Evolutionary conservation across 2,113 vertebrate species (phyloP).

Genomic region (Osmerus eperlanus): DNA sequence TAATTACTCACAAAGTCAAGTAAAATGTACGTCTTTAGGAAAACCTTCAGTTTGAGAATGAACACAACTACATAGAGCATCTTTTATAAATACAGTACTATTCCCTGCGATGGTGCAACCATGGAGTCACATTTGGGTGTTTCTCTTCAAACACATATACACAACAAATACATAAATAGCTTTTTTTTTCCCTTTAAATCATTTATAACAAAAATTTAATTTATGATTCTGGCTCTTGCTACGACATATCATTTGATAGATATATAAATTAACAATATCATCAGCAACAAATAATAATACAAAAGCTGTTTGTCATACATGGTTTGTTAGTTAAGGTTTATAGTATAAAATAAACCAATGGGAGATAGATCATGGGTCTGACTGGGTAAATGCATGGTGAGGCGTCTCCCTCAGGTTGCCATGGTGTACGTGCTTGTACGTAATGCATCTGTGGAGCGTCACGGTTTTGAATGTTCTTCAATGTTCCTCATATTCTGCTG

Average conservation of each 20-base stretch:
- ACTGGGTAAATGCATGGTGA: slow-evolving; percentile 30
- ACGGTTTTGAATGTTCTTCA: slow-evolving; percentile 13
- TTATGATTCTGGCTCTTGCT: slow-evolving; percentile 65
- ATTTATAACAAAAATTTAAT: slow-evolving; percentile 60
- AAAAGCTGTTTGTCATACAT: slow-evolving; percentile 70
- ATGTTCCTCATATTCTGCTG: background rate
- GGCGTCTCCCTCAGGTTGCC: slow-evolving; percentile 14
- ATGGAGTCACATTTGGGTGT: slow-evolving; percentile 61
- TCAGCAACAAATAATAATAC: slow-evolving; percentile 74
- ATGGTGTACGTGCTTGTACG: slow-evolving; percentile 18
- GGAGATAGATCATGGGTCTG: slow-evolving; percentile 24
- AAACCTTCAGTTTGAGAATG: slow-evolving; percentile 46
- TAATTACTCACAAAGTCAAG: slow-evolving; percentile 54
- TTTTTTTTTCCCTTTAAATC: slow-evolving; percentile 71
- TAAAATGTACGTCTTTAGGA: slow-evolving; percentile 47
- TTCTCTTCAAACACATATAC: slow-evolving; percentile 64
- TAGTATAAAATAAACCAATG: slow-evolving; percentile 61
- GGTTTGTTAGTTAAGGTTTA: slow-evolving; percentile 72
- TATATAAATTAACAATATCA: slow-evolving; percentile 75
- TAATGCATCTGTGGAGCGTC: slow-evolving; percentile 22
- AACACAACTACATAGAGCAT: slow-evolving; percentile 51
- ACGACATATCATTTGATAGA: slow-evolving; percentile 54
- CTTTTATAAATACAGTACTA: slow-evolving; percentile 64
- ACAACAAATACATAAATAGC: slow-evolving; percentile 76
- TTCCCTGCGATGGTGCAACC: slow-evolving; percentile 60